phyloP scores from a whole-genome alignment of 1,140 invertebrate genomes.

The Drosophila melanica region DNA sequence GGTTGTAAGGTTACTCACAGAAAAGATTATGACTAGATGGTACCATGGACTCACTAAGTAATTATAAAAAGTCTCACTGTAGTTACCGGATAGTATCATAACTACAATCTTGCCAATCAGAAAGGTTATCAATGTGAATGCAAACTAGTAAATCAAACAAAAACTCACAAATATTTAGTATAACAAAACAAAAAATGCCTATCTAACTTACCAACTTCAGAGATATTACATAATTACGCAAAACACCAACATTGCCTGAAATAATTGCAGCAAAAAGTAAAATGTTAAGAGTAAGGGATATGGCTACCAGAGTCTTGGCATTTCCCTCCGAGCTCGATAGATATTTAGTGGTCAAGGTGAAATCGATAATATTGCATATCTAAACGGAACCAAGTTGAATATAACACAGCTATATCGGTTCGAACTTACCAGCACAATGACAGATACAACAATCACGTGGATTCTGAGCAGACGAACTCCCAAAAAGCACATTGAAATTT shows the following conservation, averaged over 20 bases:
- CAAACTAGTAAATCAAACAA: background rate
- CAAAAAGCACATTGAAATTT: slow-evolving; percentile 17
- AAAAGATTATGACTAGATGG: background rate
- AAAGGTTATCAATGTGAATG: background rate
- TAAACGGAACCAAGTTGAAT: background rate
- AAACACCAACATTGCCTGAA: background rate
- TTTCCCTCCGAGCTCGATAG: background rate
- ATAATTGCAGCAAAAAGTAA: background rate
- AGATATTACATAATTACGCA: background rate
- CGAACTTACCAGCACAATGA: slow-evolving; percentile 2
- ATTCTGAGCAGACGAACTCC: background rate
- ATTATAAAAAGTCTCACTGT: too few relatives aligned
- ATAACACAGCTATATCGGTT: too few relatives aligned
- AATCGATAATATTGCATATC: slow-evolving; percentile 5
- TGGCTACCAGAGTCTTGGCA: background rate
- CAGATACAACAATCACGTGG: background rate
- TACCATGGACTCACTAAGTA: background rate
- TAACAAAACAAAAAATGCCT: too few relatives aligned
- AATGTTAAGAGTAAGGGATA: slow-evolving; percentile 1
- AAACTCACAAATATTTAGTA: too few relatives aligned
- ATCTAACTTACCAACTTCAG: background rate
- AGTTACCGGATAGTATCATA: too few relatives aligned
- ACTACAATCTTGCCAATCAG: background rate
- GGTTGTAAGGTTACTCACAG: background rate
- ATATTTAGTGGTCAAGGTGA: background rate